A percentile compares a stretch with the other conserved stretches of the same genome.
Conservation (phyloP, 2,113 vertebrate species). For the Calyptomena viridis region DNA sequence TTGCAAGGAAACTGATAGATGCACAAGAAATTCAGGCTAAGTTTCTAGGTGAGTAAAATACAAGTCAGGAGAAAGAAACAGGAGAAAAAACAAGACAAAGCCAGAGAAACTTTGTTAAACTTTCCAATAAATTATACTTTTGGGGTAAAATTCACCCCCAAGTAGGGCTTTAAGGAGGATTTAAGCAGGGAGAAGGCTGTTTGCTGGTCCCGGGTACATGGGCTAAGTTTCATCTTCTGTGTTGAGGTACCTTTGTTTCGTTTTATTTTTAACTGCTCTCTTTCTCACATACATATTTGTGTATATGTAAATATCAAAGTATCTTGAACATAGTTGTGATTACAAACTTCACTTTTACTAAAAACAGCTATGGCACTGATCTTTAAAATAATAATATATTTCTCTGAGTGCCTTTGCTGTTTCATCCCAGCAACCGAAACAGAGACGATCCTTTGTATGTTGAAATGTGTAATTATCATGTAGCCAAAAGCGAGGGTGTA, state of each 20-base stretch:
- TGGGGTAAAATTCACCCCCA: background rate
- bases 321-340: conserved; percentile 72
- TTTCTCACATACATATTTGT: background rate
- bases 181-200: background rate
- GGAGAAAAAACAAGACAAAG: background rate
- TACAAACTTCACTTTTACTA: conserved; percentile 54
- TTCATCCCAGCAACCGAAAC: conserved; percentile 80
- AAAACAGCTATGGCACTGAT: conserved; percentile 71
- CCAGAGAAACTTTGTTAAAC: background rate
- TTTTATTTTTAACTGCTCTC: background rate
- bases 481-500: conserved; percentile 90
- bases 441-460: conserved; percentile 81
- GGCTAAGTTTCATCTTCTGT: background rate
- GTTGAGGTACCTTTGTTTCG: background rate
- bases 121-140: background rate
- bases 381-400: conserved; percentile 81
- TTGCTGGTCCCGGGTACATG: background rate
- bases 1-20: background rate
- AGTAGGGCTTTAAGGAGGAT: background rate
- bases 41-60: background rate
- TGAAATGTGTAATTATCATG: conserved; percentile 91
- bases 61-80: background rate
- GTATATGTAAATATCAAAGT: conserved; percentile 50
- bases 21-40: background rate
- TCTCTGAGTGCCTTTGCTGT: conserved; percentile 69